Conservation (phyloP, 1,140 invertebrate species). For the Cyphomyrmex costatus region DNA sequence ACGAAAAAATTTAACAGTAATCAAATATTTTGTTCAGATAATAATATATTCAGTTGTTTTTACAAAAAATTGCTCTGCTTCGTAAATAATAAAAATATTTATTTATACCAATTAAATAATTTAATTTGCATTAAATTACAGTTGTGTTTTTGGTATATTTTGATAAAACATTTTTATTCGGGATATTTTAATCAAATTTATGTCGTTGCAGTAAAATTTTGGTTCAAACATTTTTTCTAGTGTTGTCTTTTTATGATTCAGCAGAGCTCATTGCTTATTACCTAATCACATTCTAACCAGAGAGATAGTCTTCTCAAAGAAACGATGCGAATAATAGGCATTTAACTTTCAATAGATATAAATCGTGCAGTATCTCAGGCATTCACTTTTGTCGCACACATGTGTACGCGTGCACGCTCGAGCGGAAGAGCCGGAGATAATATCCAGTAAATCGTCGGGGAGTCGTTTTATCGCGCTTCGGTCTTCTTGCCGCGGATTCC, state of each 20-base stretch:
- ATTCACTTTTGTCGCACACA: slow-evolving; percentile 41
- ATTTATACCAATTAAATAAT: too few relatives aligned
- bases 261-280: not conserved
- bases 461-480: slow-evolving; percentile 71
- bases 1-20: too few relatives aligned
- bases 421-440: slow-evolving; percentile 80
- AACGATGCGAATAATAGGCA: slow-evolving; percentile 19
- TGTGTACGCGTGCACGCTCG: slow-evolving; percentile 60
- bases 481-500: slow-evolving; percentile 57
- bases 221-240: not conserved
- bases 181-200: not conserved
- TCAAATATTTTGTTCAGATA: too few relatives aligned
- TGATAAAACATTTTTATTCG: too few relatives aligned
- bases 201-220: not conserved
- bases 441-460: slow-evolving; percentile 80
- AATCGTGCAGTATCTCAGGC: slow-evolving; percentile 45
- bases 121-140: too few relatives aligned
- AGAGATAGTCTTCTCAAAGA: not conserved
- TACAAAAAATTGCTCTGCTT: too few relatives aligned
- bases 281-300: not conserved
- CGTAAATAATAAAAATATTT: too few relatives aligned
- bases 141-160: too few relatives aligned
- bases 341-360: slow-evolving; percentile 20
- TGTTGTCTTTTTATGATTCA: not conserved
- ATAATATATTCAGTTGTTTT: too few relatives aligned